These are phyloP conservation scores for Perdix hodgsoniae DNA, from an alignment of 2,797 vertebrate genomes.

Conservation along the genomic window DNA sequence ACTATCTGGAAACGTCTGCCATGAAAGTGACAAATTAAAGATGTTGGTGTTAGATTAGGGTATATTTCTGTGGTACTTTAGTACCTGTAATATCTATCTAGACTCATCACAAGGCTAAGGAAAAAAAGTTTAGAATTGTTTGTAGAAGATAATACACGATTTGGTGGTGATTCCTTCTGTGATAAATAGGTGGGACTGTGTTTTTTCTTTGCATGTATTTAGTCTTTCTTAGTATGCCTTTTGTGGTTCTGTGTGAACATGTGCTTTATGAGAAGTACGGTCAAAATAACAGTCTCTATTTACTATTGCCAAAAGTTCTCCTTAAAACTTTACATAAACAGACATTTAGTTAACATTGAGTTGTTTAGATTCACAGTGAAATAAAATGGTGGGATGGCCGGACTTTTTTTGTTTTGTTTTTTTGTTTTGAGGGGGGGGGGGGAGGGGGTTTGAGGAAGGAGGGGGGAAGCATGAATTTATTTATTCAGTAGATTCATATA, in stretches of 20 bases:
- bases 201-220: neutral
- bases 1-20: constrained; percentile 54
- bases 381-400: neutral
- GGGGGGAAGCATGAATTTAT: neutral
- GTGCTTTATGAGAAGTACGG: constrained; percentile 54
- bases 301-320: constrained; percentile 51
- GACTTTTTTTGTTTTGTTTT: neutral
- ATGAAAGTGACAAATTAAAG: constrained; percentile 65
- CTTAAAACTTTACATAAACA: constrained; percentile 53
- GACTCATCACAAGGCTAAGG: neutral
- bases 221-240: constrained; percentile 13
- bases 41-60: constrained; percentile 7
- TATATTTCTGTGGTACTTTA: constrained; percentile 43
- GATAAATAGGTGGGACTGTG: neutral
- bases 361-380: constrained; percentile 13
- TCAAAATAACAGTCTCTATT: constrained; percentile 70
- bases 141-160: neutral
- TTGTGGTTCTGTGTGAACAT: constrained; percentile 53
- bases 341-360: constrained; percentile 53
- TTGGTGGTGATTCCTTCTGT: neutral
- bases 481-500: neutral
- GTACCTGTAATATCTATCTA: neutral
- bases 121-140: neutral
- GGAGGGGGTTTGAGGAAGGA: too few relatives aligned
- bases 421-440: neutral